phyloP scores from a whole-genome alignment of 2,888 invertebrate species.

The Melipona beecheii region DNA sequence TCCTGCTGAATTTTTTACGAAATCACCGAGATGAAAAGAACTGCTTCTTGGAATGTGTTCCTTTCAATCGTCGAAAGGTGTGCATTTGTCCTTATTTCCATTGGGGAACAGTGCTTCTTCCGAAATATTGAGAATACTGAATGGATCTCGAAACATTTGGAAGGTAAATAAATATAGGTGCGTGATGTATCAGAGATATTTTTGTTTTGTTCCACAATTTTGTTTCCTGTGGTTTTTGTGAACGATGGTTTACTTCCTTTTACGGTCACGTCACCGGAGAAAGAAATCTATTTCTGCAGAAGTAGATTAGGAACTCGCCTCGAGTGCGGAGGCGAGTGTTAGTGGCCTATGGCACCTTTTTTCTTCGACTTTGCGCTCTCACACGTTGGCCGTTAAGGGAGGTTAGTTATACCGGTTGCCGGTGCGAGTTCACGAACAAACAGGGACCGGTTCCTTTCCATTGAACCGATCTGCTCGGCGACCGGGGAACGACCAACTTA shows the following conservation, averaged over 20 bases:
- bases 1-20: slow-evolving; percentile 17
- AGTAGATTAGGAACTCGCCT: slow-evolving; percentile 10
- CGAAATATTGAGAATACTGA: not conserved
- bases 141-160: not conserved
- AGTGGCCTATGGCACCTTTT: slow-evolving; percentile 57
- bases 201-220: not conserved
- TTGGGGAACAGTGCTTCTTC: not conserved
- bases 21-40: slow-evolving; percentile 18
- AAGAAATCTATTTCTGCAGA: slow-evolving; percentile 2
- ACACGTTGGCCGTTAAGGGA: slow-evolving; percentile 72
- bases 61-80: not conserved
- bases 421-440: slow-evolving; percentile 71
- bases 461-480: slow-evolving; percentile 67
- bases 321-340: slow-evolving; percentile 38
- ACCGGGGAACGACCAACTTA: slow-evolving; percentile 56
- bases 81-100: not conserved
- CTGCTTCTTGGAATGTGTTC: not conserved
- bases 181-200: not conserved
- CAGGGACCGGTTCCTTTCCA: slow-evolving; percentile 76
- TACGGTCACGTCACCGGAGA: not conserved
- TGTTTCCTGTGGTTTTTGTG: too few species aligned
- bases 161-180: not conserved
- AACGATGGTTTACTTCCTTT: not conserved
- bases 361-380: slow-evolving; percentile 65
- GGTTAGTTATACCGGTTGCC: slow-evolving; percentile 80